A percentile compares a stretch with the other conserved stretches of the same genome.
phyloP scores from a whole-genome alignment of 2,113 vertebrate species.

The Scophthalmus maximus region DNA sequence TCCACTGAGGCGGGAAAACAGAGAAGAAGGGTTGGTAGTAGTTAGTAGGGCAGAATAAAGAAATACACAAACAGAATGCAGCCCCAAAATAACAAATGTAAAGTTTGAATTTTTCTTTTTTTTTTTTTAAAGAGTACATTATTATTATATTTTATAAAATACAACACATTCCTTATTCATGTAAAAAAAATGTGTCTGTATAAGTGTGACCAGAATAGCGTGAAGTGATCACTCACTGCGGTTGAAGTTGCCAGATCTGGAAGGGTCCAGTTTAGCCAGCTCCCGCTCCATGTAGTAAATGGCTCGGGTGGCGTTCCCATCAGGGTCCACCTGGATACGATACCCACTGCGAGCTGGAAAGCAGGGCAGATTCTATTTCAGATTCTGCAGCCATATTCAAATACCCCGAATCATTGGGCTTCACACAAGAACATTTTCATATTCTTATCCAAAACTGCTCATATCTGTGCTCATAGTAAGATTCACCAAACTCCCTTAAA shows the following conservation, averaged over 20 bases:
- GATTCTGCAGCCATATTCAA: neutral
- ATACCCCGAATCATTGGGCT: neutral
- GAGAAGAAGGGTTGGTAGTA: neutral
- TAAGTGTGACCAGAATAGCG: neutral
- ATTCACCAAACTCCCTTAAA: too few species aligned
- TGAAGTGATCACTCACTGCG: slow-evolving; percentile 80
- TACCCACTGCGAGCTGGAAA: slow-evolving; percentile 88
- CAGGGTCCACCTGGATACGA: slow-evolving; percentile 90
- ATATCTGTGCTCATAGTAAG: neutral
- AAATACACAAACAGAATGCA: too few species aligned
- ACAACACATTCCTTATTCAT: too few species aligned
- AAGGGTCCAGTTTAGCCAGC: slow-evolving; percentile 89
- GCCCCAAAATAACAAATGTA: too few species aligned
- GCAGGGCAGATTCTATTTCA: neutral
- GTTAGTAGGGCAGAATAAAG: neutral
- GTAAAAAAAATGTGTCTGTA: too few species aligned
- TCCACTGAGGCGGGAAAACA: slow-evolving; percentile 70
- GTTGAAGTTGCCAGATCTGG: slow-evolving; percentile 82
- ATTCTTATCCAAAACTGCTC: too few species aligned
- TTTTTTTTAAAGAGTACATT: too few species aligned
- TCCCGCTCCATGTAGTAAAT: slow-evolving; percentile 93
- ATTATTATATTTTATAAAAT: too few species aligned
- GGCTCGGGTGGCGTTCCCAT: slow-evolving; percentile 90
- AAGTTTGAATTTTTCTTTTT: too few species aligned
- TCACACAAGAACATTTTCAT: neutral